Conservation (phyloP, 2,113 vertebrate species). For the Notothenia coriiceps region DNA sequence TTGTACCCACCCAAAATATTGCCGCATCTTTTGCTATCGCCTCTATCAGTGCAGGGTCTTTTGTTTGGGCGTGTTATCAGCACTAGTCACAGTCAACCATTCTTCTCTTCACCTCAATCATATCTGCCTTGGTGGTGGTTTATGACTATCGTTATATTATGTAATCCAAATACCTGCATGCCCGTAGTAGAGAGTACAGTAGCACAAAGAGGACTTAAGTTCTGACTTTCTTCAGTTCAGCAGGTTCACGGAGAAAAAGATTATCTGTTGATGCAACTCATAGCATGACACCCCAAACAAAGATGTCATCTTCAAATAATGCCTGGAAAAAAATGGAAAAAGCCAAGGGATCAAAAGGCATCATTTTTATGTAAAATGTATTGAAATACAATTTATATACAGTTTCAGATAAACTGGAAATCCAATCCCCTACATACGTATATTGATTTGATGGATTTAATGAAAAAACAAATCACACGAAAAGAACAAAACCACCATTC, state of each 20-base stretch:
- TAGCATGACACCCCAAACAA: conserved; percentile 33
- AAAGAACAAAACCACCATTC: no score
- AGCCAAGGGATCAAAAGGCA: no score
- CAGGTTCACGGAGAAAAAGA: conserved; percentile 28
- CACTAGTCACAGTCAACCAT: conserved; percentile 41
- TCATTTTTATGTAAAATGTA: no score
- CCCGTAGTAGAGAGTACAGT: conserved; percentile 38
- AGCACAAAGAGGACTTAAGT: conserved; percentile 41
- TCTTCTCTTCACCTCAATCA: conserved; percentile 56
- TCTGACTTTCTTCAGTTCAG: conserved; percentile 37
- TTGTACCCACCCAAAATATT: background rate
- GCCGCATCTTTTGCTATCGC: conserved; percentile 37
- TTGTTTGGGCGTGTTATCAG: conserved; percentile 46
- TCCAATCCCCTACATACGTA: no score
- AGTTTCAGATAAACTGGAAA: background rate
- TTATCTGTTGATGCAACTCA: conserved; percentile 37
- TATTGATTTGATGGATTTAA: no score
- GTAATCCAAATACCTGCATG: conserved; percentile 70
- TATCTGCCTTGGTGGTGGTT: conserved; percentile 64
- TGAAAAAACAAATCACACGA: no score
- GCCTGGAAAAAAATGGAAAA: background rate
- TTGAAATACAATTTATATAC: background rate
- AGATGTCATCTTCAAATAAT: conserved; percentile 50
- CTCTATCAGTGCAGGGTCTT: conserved; percentile 26
- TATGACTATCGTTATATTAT: conserved; percentile 40